Evolutionary conservation across 2,797 vertebrate species (phyloP), one percentile per base, ranked within the genome.

Genomic region (Chrysocyon brachyurus): DNA sequence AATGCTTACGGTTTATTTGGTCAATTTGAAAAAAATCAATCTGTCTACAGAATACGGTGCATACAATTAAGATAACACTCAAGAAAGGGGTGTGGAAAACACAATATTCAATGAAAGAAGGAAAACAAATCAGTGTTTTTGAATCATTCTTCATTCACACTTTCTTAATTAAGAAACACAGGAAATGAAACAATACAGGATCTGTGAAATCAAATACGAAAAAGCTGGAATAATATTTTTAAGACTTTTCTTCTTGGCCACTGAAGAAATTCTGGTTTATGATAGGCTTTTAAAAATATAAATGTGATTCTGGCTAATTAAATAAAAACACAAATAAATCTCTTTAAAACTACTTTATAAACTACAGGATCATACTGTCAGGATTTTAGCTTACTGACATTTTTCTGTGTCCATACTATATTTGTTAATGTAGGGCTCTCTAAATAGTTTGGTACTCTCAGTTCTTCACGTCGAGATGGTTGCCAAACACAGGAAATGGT

Each of bases 221-320:
- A 96, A 92, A 46, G 54, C 33, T 70, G 26, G 14, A 68, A 31
- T 12, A 59, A 21, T 49, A 86, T 54, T 97, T 85, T 70, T 90
- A 90, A 94, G 54, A 6, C 22, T 92, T 82, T 57, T 79, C 49
- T 49, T 68, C 68, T 85, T 91, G 54, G 59, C 33, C 56, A 93
- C 33, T 56, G 59, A 94, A 79, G 49, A 92, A 90, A 83, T 93
- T 94, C 77, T 85, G 81, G 70, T 70, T 87, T 78, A 77, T 85
- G 77, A 72, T 0, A 56, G 26, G 64, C 64, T 96, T 90, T 97
- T 49, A 92, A 88, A 96, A 97, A 86, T 95, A 94, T n/a, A 40
- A 91, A 95, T 94, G 59, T 84, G 85, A 97, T 92, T 93, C 84
- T 82, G 64, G 84, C 49, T 97, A 87, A 96, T 89, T 93, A 88